Evolutionary conservation across 2,113 vertebrate species (phyloP).

Genomic region (Sula dactylatra): DNA sequence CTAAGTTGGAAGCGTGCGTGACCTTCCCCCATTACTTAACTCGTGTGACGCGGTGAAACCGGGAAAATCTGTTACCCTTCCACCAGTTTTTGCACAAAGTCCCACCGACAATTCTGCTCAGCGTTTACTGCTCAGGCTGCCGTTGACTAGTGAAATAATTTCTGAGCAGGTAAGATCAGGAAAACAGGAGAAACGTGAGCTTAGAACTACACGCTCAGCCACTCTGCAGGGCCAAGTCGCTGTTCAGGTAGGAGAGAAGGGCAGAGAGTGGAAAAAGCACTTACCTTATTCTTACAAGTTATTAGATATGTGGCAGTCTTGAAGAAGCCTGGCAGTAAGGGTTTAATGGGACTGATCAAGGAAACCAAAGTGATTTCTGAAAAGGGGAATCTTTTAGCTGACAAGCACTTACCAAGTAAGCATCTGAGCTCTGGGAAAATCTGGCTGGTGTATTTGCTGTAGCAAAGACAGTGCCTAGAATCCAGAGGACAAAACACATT

Average conservation of each 20-base stretch:
- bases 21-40: background rate
- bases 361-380: background rate
- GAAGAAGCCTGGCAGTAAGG: background rate
- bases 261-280: background rate
- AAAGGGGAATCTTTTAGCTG: background rate
- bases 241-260: background rate
- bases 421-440: background rate
- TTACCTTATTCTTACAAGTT: background rate
- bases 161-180: background rate
- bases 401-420: background rate
- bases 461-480: background rate
- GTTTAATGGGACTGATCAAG: background rate
- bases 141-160: rapidly evolving
- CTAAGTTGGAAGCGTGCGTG: rapidly evolving
- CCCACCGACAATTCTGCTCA: background rate
- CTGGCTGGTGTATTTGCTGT: background rate
- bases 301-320: background rate
- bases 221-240: background rate
- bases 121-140: background rate
- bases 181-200: background rate
- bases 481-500: background rate
- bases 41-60: no score
- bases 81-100: background rate
- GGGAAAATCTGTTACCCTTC: background rate
- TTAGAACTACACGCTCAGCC: background rate